Evolutionary conservation across 2,797 vertebrate species (phyloP).

Genomic region (Peromyscus nudipes): DNA sequence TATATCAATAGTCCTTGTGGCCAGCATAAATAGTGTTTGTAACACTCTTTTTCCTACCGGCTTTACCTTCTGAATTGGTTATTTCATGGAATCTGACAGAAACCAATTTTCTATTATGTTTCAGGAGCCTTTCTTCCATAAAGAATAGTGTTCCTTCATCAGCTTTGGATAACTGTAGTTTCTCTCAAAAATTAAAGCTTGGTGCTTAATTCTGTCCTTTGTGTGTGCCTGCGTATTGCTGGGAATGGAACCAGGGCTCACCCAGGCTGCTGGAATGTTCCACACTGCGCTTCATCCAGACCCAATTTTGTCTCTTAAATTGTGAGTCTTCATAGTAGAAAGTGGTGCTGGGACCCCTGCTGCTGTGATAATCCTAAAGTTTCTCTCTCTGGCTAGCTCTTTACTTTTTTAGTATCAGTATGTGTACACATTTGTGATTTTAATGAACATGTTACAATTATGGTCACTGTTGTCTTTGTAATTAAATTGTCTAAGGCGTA

Average conservation of each 20-base stretch:
- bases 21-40: background rate
- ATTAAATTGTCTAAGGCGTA: background rate
- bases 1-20: background rate
- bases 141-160: background rate
- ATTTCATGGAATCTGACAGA: background rate
- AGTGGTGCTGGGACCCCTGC: too few species aligned
- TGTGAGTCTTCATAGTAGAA: background rate
- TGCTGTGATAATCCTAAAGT: too few species aligned
- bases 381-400: background rate
- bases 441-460: background rate
- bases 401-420: background rate
- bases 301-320: background rate
- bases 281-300: background rate
- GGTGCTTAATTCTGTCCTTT: background rate
- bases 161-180: background rate
- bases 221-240: background rate
- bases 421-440: background rate
- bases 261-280: background rate
- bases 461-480: background rate
- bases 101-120: background rate
- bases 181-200: background rate
- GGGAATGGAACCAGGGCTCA: background rate
- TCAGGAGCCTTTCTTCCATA: background rate
- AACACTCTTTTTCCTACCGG: background rate
- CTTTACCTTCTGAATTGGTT: background rate